A percentile compares a stretch with the other conserved stretches of the same genome.
phyloP scores from a whole-genome alignment of 2,797 vertebrate species.

The Ceryle rudis region DNA sequence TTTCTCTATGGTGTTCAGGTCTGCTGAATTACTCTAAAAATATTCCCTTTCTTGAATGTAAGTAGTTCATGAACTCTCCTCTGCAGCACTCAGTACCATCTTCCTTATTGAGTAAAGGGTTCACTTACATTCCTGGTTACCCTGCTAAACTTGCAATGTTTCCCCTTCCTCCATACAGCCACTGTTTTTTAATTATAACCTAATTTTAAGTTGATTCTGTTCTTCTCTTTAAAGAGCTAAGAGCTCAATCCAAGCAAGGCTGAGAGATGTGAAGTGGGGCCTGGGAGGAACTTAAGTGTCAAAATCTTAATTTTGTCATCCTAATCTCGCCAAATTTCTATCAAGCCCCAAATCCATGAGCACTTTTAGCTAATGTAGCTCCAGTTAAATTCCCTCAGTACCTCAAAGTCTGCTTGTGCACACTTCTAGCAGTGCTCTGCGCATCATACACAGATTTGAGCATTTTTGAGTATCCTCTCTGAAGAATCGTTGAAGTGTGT shows the following conservation, averaged over 20 bases:
- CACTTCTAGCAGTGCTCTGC: neutral
- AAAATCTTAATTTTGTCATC: neutral
- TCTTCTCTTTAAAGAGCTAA: neutral
- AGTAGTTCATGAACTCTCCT: neutral
- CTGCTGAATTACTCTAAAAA: conserved; percentile 37
- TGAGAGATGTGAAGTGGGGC: neutral
- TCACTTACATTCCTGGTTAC: neutral
- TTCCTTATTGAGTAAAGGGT: neutral
- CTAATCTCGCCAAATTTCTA: neutral
- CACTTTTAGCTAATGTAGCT: neutral
- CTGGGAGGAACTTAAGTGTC: neutral
- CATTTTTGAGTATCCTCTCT: neutral
- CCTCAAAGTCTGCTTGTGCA: neutral
- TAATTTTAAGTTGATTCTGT: neutral
- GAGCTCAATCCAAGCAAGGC: neutral
- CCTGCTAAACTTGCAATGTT: neutral
- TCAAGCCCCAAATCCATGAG: neutral
- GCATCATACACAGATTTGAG: neutral
- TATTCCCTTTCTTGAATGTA: neutral
- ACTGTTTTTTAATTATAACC: neutral
- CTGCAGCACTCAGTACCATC: neutral
- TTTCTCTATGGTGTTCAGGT: neutral
- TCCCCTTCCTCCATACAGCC: neutral
- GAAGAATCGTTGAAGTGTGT: neutral
- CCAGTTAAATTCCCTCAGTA: neutral